phyloP scores from a whole-genome alignment of 2,113 vertebrate genomes.

The Cynopterus brachyotis region DNA sequence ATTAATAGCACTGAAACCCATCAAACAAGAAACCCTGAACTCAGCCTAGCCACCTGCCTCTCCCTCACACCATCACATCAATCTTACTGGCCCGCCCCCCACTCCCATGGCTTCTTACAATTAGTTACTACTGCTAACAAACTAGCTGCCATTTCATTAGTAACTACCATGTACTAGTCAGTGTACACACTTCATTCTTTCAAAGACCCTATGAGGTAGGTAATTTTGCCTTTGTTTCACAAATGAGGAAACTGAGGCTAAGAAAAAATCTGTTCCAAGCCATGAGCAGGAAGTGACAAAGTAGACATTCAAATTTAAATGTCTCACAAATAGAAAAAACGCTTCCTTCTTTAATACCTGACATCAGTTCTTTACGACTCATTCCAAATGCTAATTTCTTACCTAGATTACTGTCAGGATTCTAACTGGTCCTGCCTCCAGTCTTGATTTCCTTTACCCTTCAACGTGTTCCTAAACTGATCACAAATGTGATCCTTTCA shows the following conservation, averaged over 20 bases:
- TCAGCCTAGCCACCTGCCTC: not conserved
- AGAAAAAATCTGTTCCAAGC: conserved; percentile 23
- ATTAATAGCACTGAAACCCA: not conserved
- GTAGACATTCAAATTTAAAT: not conserved
- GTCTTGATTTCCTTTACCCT: not conserved
- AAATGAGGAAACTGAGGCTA: conserved; percentile 28
- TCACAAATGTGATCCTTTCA: conserved; percentile 43
- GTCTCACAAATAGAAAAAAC: conserved; percentile 35
- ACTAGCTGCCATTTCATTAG: not conserved
- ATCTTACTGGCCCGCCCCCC: not conserved
- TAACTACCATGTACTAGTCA: not conserved
- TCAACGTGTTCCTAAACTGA: not conserved
- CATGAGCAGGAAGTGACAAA: not conserved
- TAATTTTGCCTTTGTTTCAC: not conserved
- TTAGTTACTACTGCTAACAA: conserved; percentile 21
- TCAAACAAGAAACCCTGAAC: conserved; percentile 6
- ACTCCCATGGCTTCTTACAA: not conserved
- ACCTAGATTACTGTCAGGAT: not conserved
- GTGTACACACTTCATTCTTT: not conserved
- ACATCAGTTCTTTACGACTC: not conserved
- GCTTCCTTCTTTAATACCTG: not conserved
- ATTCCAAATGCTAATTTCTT: conserved; percentile 25
- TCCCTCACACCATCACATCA: conserved; percentile 1
- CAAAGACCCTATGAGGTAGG: not conserved
- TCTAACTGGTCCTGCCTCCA: not conserved